Percentiles rank a stretch among this genome's conserved stretches.
These are phyloP conservation scores for Channa striata DNA, from an alignment of 2,797 vertebrate species.

Conservation along the genomic window DNA sequence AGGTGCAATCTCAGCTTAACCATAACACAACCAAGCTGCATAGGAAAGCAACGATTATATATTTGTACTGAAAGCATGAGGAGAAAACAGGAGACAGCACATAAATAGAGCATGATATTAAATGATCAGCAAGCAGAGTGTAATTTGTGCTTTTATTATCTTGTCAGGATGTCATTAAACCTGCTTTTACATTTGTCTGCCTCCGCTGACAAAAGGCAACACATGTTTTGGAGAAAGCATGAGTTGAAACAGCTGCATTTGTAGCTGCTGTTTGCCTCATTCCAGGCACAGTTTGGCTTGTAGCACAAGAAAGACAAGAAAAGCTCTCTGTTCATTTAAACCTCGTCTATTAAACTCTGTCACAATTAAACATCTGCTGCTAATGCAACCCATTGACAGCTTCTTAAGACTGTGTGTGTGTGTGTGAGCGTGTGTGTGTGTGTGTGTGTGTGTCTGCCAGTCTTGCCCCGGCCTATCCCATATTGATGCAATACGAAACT, in stretches of 20 bases:
- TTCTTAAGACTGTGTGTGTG: constrained; percentile 14
- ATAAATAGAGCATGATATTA: constrained; percentile 8
- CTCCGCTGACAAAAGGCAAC: constrained; percentile 12
- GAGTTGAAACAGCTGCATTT: background rate
- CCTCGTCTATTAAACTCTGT: constrained; percentile 24
- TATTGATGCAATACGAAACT: constrained; percentile 58
- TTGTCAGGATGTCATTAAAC: background rate
- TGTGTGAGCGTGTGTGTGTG: constrained; percentile 12
- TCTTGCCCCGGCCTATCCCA: constrained; percentile 21
- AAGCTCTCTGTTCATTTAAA: constrained; percentile 17
- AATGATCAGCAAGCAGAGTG: constrained; percentile 28
- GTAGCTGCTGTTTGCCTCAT: constrained; percentile 22
- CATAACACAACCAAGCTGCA: constrained; percentile 10
- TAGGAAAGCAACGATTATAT: background rate
- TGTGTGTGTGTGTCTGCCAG: constrained; percentile 6
- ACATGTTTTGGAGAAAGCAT: constrained; percentile 11
- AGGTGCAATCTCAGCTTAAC: constrained; percentile 31
- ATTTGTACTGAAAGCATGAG: constrained; percentile 9
- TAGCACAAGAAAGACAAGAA: constrained; percentile 18
- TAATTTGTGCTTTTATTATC: constrained; percentile 17
- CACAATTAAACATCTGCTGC: constrained; percentile 32
- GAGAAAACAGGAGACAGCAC: constrained; percentile 1
- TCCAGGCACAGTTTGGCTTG: constrained; percentile 5
- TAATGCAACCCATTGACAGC: constrained; percentile 54
- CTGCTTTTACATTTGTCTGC: constrained; percentile 18